These are phyloP conservation scores for Meles meles DNA, from an alignment of 2,113 vertebrate species.

Conservation along the genomic window DNA sequence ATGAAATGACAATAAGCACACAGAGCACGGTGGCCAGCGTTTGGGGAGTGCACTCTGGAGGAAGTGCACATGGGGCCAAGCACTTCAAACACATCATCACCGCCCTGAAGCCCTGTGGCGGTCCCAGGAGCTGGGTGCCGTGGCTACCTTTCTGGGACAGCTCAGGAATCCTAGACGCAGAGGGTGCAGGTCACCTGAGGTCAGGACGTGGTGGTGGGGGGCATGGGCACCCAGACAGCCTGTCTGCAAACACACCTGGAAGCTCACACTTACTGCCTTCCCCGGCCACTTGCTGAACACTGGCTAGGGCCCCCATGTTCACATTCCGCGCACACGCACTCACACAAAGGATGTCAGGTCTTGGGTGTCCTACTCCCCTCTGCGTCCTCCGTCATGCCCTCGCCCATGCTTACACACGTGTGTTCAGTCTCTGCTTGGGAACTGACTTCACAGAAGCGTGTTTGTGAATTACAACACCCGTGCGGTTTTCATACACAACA, in stretches of 20 bases:
- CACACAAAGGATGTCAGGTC: accelerated
- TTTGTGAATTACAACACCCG: neutral
- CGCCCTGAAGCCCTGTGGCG: neutral
- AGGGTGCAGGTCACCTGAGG: neutral
- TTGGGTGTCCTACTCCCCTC: neutral
- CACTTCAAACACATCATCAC: neutral
- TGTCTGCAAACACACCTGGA: neutral
- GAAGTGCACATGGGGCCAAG: accelerated
- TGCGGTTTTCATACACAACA: neutral
- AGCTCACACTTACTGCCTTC: neutral
- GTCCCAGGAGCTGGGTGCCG: neutral
- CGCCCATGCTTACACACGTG: neutral
- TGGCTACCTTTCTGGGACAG: neutral
- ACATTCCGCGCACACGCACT: accelerated
- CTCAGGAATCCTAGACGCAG: neutral
- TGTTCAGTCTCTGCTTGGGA: neutral
- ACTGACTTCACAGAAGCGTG: neutral
- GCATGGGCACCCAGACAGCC: neutral
- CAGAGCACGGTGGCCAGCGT: no score
- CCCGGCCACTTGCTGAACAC: no score
- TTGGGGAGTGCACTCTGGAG: neutral
- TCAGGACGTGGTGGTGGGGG: accelerated
- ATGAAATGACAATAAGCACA: neutral
- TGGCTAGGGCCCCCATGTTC: accelerated
- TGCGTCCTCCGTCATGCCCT: accelerated